These are phyloP conservation scores for Drosophila paranaensis DNA, from an alignment of 2,888 invertebrate species.

Conservation along the genomic window DNA sequence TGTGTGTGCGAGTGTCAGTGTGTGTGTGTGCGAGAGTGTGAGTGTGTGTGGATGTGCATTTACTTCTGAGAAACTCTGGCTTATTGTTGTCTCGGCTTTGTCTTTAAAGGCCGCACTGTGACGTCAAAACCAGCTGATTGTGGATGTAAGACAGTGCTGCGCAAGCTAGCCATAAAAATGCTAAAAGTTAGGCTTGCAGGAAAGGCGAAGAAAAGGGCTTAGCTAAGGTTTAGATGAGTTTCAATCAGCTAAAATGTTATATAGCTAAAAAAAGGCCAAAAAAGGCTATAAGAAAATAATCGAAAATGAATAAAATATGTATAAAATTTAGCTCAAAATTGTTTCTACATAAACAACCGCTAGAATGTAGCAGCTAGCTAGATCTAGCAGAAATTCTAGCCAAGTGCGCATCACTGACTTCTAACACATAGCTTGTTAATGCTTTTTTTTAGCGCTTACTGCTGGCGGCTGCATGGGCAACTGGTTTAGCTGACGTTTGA, in stretches of 20 bases:
- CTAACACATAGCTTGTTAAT: constrained; percentile 8
- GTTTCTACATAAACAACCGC: neutral
- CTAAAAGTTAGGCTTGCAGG: neutral
- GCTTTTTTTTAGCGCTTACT: constrained; percentile 17
- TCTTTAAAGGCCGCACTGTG: constrained; percentile 25
- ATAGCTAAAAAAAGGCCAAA: neutral
- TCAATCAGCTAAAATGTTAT: too few relatives aligned
- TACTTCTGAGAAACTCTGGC: constrained; percentile 62
- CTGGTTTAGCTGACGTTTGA: constrained; percentile 50
- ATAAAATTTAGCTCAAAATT: neutral
- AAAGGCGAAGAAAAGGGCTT: neutral
- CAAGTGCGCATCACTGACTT: neutral
- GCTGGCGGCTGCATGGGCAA: constrained; percentile 45
- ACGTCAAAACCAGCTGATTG: constrained; percentile 47
- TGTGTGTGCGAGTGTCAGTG: neutral
- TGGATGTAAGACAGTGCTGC: constrained; percentile 5
- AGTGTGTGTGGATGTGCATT: constrained; percentile 16
- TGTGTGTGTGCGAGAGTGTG: constrained; percentile 4
- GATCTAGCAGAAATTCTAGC: neutral
- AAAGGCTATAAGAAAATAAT: neutral
- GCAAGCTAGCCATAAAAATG: neutral
- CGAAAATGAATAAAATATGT: neutral
- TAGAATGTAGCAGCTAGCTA: neutral
- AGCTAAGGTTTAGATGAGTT: neutral
- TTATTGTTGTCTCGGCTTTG: constrained; percentile 65